Percentiles rank a stretch among this genome's conserved stretches.
Evolutionary conservation across 2,888 invertebrate species (phyloP).

Genomic region (Sclerodermus sp.): DNA sequence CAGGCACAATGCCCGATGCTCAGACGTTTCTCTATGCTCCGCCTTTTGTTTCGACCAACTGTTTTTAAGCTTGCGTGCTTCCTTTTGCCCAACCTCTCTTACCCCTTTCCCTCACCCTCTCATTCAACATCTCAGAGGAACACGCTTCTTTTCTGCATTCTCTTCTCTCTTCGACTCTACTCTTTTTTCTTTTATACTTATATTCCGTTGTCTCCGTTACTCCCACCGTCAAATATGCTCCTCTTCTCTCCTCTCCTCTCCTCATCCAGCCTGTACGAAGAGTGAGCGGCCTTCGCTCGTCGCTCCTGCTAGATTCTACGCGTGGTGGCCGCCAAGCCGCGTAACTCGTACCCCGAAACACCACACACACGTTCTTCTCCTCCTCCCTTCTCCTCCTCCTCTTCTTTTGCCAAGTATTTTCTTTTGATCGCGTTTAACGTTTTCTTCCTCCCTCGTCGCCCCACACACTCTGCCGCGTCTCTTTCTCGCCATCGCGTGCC

Average conservation of each 20-base stretch:
- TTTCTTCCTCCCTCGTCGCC: no score
- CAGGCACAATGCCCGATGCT: constrained; percentile 38
- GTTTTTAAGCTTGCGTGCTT: constrained; percentile 42
- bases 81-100: constrained; percentile 14
- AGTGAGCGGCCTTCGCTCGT: neutral
- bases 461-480: no score
- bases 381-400: neutral
- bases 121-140: no score
- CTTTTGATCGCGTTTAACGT: no score
- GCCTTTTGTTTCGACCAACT: constrained; percentile 52
- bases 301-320: no score
- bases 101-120: constrained; percentile 10
- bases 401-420: neutral
- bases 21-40: constrained; percentile 22
- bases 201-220: neutral
- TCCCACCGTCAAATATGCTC: neutral
- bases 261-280: neutral
- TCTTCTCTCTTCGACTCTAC: neutral
- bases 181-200: neutral
- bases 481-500: no score
- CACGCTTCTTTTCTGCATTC: constrained; percentile 2
- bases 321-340: no score
- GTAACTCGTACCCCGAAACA: no score
- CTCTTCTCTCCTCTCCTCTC: constrained; percentile 6
- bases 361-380: constrained; percentile 3